Evolutionary conservation across 2,797 vertebrate genomes (phyloP), one percentile per base, ranked within the genome.

Genomic region (Halcyon leucocephala): DNA sequence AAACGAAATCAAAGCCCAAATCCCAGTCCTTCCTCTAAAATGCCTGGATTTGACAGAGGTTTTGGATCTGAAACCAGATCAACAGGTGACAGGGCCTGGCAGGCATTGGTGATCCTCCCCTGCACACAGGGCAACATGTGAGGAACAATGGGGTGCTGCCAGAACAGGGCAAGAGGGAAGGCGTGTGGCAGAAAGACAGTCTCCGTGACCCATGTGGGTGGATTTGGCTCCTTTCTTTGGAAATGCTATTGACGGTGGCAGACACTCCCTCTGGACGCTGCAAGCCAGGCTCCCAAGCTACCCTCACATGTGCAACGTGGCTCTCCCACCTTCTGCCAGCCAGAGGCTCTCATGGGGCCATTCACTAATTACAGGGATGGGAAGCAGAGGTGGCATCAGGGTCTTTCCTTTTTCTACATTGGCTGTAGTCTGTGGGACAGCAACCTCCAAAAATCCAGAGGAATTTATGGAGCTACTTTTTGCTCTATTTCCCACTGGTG

Each of bases 211-310:
- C 83, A 84, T 92, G 95, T 96, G 95, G 95, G 95, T 92, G 96
- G 86, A 90, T 96, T 96, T 96, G 90, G 96, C 96, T 96, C 86
- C 93, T 89, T 95, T 94, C 93, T 90, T 64, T 96, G 93, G 90
- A 92, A 95, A 94, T 26, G n/a, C 20, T 66, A 57, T 86, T 1
- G 0, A 54, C 5, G 5, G 66, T 70, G 70, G 58, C 70, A 90
- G 92, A 44, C 89, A 90, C 93, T 96, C 95, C 93, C 83, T 96
- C 46, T 82, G 83, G 37, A 69, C 5, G n/a, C 90, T 93, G 28
- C 0, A 0, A 82, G 65, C 73, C 73, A 76, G 82, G 90, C 85
- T 79, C 66, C 46, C 70, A 84, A 90, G 44, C 66, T 83, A 95
- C 88, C 80, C 48, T 95, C 80, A 69, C 42, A 69, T 44, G 80